Conservation (phyloP, 2,113 vertebrate genomes). For the Bubo blakistoni region DNA sequence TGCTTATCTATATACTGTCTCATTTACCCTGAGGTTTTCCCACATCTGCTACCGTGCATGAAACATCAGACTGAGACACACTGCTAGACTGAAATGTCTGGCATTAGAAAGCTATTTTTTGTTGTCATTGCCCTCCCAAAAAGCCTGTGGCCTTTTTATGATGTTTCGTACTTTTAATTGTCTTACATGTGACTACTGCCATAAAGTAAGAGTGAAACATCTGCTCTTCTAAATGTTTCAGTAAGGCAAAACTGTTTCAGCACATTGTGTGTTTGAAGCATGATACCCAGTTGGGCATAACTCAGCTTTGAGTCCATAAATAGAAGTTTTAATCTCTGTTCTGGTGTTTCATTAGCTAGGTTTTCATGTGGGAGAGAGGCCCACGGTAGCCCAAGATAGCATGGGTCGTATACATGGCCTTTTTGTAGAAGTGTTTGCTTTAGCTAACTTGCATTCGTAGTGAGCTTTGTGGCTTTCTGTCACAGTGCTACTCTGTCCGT, state of each 20-base stretch:
- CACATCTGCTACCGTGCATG: neutral
- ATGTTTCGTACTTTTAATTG: neutral
- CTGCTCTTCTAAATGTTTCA: neutral
- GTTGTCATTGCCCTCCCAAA: neutral
- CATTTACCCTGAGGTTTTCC: constrained; percentile 21
- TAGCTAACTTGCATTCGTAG: neutral
- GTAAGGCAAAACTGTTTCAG: neutral
- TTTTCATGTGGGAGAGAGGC: neutral
- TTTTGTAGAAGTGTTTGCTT: neutral
- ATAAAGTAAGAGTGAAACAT: neutral
- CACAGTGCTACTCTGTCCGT: neutral
- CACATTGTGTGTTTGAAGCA: neutral
- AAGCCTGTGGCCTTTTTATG: neutral
- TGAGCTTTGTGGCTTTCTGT: neutral
- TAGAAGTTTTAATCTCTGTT: constrained; percentile 44
- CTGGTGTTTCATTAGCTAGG: constrained; percentile 9
- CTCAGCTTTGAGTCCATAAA: constrained; percentile 20
- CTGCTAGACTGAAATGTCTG: neutral
- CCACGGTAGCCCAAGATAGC: neutral
- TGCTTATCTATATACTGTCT: neutral
- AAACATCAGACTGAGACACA: neutral
- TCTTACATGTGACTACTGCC: neutral
- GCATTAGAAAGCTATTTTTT: neutral
- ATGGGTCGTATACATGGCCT: rapidly evolving
- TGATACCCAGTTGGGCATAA: neutral